Evolutionary conservation across 2,113 vertebrate species (phyloP), one percentile per base, ranked within the genome.

Genomic region (Onychostruthus taczanowskii): DNA sequence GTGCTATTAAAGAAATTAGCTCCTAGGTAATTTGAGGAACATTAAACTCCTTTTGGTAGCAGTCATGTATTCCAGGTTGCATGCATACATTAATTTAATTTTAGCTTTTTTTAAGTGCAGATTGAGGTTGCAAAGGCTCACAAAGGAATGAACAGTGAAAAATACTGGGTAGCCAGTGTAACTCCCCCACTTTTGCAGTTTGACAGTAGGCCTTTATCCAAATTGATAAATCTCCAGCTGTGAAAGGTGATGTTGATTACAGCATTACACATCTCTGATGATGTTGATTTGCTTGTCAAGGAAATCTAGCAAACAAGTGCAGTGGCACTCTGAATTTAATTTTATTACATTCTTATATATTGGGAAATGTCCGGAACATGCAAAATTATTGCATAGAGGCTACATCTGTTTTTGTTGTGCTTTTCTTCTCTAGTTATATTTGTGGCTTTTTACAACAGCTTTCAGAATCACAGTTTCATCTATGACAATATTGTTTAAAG

Each of bases 241-340:
- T 43, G 37, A 67, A 39, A 52, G 4, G 1, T 13, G 37, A 18
- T 47, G 13, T 28, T 24, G n/a, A 33, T 67, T 31, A 39, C 10
- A 87, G 33, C 13, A 16, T 74, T 70, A 17, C 0, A 0, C 43
- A 13, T 50, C 46, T n/a, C 44, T n/a, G 61, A 20, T 82, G 16
- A 17, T 59, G 23, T 9, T 81, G 66, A 50, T 75, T 61, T 87
- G 6, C 55, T 84, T 80, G 47, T 76, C 41, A 43, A 68, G 66
- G 22, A 87, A 73, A 64, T 59, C 16, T 47, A 73, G 46, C 67
- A 69, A 76, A 35, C 13, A 39, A 37, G 24, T 23, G 15, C 31
- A n/a, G 22, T 35, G 39, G 27, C 24, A 22, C 30, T 55, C 31
- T 62, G n/a, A 70, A 66, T 81, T 91, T 81, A 0, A 2, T 84